Evolutionary conservation across 2,113 vertebrate genomes (phyloP), one percentile per base, ranked within the genome.

Genomic region (Phylloscopus whistleri): DNA sequence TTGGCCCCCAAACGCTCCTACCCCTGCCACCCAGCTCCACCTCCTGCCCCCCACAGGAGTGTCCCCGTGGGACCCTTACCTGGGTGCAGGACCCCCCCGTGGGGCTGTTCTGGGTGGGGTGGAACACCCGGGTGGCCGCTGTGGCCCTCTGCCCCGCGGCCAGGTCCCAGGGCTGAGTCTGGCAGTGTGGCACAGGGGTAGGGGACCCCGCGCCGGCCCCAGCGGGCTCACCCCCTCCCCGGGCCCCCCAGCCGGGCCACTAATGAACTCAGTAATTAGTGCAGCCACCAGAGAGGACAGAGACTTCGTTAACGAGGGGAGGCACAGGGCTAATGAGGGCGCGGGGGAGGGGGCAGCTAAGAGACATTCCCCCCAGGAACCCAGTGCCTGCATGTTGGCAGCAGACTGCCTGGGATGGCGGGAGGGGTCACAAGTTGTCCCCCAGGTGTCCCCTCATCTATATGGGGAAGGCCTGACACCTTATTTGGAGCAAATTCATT

Each of bases 181-280:
- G 8, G 2, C 3, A 1, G 11, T 80, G 39, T 31, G 52, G 52
- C 72, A 69, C 30, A n/a, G 48, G 26, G 27, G 6, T 26, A 22
- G 23, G n/a, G 70, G 51, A 68, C 26, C 51, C 70, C 30, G 49
- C 2, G 1, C 33, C 30, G 19, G 84, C 59, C 92, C 52, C 73
- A 59, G 30, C 5, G 17, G 21, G 21, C 30, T 83, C 6, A 2
- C 3, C 60, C 83, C 80, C 31, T 75, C 55, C 27, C 13, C 0
- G 11, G 84, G 83, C 53, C 83, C 74, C 90, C 55, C 52, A 69
- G 85, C 39, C 1, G 4, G 56, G 44, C 55, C 64, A 4, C 91
- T 96, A 97, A 97, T 92, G 93, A 96, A 86, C 76, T 58, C 82
- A 83, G 80, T 62, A 96, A 97, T 96, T 94, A 94, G 84, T 30